Evolutionary conservation across 2,113 vertebrate genomes (phyloP).

Genomic region (Genyomyrus donnyi): DNA sequence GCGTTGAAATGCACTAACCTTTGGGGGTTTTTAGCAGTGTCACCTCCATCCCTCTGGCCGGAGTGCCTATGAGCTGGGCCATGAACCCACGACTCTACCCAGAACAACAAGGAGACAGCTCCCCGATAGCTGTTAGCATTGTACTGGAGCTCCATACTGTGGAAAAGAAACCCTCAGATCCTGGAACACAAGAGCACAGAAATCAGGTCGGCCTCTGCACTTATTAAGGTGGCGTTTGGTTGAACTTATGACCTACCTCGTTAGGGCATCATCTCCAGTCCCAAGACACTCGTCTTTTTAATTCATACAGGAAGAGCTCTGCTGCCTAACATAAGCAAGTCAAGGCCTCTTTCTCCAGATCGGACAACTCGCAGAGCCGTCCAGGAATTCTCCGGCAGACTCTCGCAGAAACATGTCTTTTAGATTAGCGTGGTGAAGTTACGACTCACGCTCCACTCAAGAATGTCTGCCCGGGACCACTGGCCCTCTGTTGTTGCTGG

Average conservation of each 20-base stretch:
- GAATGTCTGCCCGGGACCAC: neutral
- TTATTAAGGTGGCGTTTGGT: neutral
- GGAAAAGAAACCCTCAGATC: neutral
- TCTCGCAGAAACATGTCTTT: neutral
- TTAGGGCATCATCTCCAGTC: neutral
- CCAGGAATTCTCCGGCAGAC: neutral
- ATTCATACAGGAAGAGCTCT: neutral
- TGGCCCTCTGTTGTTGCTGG: neutral
- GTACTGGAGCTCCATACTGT: no score
- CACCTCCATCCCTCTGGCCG: neutral
- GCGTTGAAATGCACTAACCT: neutral
- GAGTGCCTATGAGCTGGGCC: neutral
- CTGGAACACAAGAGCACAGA: neutral
- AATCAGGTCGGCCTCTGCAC: neutral
- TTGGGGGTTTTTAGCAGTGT: neutral
- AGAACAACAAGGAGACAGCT: neutral
- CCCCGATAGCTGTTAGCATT: neutral
- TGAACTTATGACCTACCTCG: neutral
- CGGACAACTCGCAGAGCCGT: neutral
- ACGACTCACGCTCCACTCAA: neutral
- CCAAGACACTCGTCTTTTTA: conserved; percentile 27
- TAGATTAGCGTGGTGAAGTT: neutral
- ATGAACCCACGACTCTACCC: neutral
- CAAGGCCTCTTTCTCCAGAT: neutral
- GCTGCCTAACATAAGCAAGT: neutral